Conservation (phyloP, 1,140 invertebrate species). For the Macrotrachela quadricornifera region DNA sequence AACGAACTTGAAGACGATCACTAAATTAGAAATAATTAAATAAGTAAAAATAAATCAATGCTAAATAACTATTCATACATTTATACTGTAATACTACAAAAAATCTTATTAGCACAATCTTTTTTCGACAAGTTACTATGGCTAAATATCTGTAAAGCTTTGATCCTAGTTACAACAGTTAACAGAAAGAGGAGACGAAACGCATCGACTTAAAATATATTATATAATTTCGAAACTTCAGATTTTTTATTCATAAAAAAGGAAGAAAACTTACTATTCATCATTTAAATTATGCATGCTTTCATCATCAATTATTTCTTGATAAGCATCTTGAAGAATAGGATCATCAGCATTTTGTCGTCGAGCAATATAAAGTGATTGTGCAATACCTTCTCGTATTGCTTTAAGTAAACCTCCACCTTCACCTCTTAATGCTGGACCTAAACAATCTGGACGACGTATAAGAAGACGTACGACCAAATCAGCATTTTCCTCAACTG, state of each 20-base stretch:
- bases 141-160: no score
- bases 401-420: constrained; percentile 82
- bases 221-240: constrained; percentile 7
- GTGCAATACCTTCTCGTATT: constrained; percentile 83
- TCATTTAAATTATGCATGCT: constrained; percentile 25
- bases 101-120: no score
- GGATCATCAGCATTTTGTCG: constrained; percentile 16
- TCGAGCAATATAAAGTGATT: constrained; percentile 28
- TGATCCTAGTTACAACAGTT: no score
- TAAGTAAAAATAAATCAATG: no score
- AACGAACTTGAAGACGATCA: background rate
- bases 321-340: constrained; percentile 19
- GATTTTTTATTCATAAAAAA: background rate
- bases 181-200: no score
- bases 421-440: constrained; percentile 83
- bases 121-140: no score
- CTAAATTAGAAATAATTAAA: no score
- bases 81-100: no score
- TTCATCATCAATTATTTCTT: constrained; percentile 28
- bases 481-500: constrained; percentile 98
- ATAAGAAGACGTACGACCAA: constrained; percentile 89
- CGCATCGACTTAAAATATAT: no score
- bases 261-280: constrained; percentile 13
- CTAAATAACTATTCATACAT: no score
- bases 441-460: constrained; percentile 86